Evolutionary conservation across 2,888 invertebrate species (phyloP).

Genomic region (Ischnura elegans): DNA sequence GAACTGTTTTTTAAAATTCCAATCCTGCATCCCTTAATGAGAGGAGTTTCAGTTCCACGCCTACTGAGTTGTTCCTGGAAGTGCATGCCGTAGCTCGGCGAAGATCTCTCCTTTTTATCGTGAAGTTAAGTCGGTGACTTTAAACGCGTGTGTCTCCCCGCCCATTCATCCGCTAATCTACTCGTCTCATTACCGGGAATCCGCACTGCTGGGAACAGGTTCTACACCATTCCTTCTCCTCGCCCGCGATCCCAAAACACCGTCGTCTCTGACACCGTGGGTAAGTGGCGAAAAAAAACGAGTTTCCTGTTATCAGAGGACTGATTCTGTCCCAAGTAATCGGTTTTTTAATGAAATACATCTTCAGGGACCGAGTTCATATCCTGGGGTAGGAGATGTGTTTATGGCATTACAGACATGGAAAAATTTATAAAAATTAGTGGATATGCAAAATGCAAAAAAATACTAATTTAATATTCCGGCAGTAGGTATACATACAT

Average conservation of each 20-base stretch:
- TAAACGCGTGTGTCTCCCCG: background rate
- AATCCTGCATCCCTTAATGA: background rate
- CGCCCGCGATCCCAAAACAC: background rate
- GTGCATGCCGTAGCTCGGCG: background rate
- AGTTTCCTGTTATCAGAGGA: too few relatives aligned
- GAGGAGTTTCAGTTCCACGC: background rate
- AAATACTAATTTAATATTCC: too few relatives aligned
- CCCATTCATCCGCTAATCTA: background rate
- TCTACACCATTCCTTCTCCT: background rate
- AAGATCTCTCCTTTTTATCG: background rate
- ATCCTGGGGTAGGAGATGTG: too few relatives aligned
- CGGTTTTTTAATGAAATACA: too few relatives aligned
- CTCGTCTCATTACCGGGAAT: conserved; percentile 17
- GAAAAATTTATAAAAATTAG: too few relatives aligned
- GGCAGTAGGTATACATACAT: too few relatives aligned
- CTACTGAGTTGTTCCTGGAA: background rate
- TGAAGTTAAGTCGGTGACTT: background rate
- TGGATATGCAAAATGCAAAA: too few relatives aligned
- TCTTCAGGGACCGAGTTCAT: too few relatives aligned
- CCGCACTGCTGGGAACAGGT: background rate
- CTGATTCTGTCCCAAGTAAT: too few relatives aligned
- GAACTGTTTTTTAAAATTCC: background rate
- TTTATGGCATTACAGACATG: too few relatives aligned
- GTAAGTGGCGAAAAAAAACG: too few relatives aligned
- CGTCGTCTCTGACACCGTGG: too few relatives aligned